These are phyloP conservation scores for Crypturellus tataupa DNA, from an alignment of 2,797 vertebrate genomes.

Conservation along the genomic window DNA sequence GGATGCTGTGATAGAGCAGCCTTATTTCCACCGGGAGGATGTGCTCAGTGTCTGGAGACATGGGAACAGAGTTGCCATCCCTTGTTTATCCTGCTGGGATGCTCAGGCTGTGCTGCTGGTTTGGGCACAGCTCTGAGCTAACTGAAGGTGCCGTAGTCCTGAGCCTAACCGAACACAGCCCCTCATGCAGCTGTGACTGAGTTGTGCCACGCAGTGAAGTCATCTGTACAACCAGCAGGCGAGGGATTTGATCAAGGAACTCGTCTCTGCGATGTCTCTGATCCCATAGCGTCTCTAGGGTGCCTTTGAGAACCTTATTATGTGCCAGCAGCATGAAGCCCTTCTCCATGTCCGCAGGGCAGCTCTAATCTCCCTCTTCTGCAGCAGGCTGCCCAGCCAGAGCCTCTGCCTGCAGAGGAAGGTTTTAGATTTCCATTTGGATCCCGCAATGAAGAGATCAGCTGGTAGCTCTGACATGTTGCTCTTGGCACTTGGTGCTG, in stretches of 20 bases:
- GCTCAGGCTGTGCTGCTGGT: background rate
- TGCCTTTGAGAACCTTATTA: background rate
- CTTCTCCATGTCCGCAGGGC: background rate
- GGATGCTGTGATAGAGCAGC: background rate
- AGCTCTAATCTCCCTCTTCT: background rate
- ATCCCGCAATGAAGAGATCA: background rate
- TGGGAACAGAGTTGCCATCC: background rate
- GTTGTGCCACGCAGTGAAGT: background rate
- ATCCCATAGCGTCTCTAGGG: background rate
- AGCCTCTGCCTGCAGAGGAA: background rate
- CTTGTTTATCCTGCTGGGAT: background rate
- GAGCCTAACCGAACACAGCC: background rate
- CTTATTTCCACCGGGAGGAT: background rate
- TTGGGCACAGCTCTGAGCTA: background rate
- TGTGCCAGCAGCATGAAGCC: background rate
- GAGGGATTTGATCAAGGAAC: background rate
- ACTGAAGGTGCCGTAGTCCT: background rate
- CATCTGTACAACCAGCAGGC: background rate
- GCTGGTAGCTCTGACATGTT: background rate
- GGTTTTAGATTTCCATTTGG: background rate
- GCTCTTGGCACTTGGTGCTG: background rate
- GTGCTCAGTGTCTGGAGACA: background rate
- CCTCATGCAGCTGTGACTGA: background rate
- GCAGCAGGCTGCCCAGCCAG: background rate
- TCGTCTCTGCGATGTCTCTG: background rate